Percentiles rank a stretch among this genome's conserved stretches.
phyloP scores from a whole-genome alignment of 2,797 vertebrate genomes.

The Peromyscus eremicus region DNA sequence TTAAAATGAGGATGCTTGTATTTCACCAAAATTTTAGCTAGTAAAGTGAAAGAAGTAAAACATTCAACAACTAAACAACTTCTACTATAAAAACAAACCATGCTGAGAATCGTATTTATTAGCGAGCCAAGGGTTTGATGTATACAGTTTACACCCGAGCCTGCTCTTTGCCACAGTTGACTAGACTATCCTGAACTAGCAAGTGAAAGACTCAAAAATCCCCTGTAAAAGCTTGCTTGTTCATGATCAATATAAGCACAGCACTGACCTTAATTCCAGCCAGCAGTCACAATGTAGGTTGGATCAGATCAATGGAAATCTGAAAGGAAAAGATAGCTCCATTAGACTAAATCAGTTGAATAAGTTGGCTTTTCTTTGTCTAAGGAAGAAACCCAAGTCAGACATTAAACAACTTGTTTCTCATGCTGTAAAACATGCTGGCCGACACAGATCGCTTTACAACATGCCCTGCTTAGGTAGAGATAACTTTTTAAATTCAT shows the following conservation, averaged over 20 bases:
- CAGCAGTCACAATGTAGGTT: constrained; percentile 66
- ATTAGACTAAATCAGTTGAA: constrained; percentile 69
- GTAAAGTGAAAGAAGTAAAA: constrained; percentile 57
- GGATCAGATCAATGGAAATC: constrained; percentile 79
- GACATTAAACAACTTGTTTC: background rate
- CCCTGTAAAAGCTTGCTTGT: constrained; percentile 7
- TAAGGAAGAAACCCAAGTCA: background rate
- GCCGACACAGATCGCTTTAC: background rate
- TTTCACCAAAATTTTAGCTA: constrained; percentile 8
- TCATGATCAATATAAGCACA: constrained; percentile 61
- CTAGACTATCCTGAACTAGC: background rate
- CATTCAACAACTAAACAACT: background rate
- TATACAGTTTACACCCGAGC: background rate
- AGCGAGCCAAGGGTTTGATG: background rate
- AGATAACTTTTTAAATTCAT: constrained; percentile 42
- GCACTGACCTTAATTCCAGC: constrained; percentile 83
- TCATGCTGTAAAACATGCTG: background rate
- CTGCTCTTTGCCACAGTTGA: background rate
- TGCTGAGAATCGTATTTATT: background rate
- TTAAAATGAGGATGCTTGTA: background rate
- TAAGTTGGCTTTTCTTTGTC: background rate
- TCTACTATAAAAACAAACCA: background rate
- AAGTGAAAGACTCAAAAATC: background rate
- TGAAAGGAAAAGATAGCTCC: constrained; percentile 81
- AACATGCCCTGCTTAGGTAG: background rate